phyloP scores from a whole-genome alignment of 1,140 invertebrate species.

The Eriosoma lanigerum region DNA sequence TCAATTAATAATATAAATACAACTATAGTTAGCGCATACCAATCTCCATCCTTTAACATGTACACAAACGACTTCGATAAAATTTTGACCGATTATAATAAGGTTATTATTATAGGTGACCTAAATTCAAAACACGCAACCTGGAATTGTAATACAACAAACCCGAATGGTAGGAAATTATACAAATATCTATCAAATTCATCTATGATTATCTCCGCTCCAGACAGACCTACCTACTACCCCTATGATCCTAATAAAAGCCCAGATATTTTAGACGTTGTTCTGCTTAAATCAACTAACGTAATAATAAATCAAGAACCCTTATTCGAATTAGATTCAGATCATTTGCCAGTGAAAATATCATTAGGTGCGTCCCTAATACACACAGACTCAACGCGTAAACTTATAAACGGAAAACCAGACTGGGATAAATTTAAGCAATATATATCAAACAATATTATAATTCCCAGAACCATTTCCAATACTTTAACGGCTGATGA shows the following conservation, averaged over 20 bases:
- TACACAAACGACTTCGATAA: not conserved
- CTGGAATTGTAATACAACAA: conserved; percentile 4
- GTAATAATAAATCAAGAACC: conserved; percentile 1
- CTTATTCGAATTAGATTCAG: not conserved
- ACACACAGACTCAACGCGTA: not conserved
- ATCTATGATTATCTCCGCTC: not conserved
- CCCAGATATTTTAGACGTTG: conserved; percentile 12
- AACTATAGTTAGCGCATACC: not conserved
- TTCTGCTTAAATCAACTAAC: not conserved
- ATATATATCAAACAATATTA: too few relatives aligned
- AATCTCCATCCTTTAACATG: not conserved
- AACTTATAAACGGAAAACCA: not conserved
- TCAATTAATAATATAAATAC: not conserved
- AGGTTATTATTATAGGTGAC: not conserved
- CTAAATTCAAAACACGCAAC: conserved; percentile 9
- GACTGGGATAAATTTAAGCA: too few relatives aligned
- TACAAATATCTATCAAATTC: conserved; percentile 19
- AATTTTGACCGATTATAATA: not conserved
- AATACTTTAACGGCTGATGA: too few relatives aligned
- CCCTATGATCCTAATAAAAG: not conserved
- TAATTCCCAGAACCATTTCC: too few relatives aligned
- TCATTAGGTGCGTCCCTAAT: not conserved
- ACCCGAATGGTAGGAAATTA: not conserved
- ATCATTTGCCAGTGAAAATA: not conserved
- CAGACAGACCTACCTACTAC: not conserved